Evolutionary conservation across 2,113 vertebrate species (phyloP), one percentile per base, ranked within the genome.

Genomic region (Gopherus evgoodei): DNA sequence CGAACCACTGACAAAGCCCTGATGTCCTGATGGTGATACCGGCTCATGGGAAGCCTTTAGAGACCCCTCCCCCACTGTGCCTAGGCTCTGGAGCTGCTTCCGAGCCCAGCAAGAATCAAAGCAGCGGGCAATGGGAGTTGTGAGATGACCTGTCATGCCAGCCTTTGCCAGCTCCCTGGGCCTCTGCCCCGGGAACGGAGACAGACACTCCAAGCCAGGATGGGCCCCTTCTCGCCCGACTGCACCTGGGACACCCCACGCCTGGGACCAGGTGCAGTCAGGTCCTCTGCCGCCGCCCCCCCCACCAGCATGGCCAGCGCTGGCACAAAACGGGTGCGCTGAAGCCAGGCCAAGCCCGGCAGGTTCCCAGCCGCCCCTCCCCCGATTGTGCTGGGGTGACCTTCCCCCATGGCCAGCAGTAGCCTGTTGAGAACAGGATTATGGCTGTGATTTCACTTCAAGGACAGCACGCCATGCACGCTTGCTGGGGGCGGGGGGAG

Each of bases 211-310:
- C 13, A 31, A 31, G 59, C 29, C 56, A 27, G 11, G 56, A 12
- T 1, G 19, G 54, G 27, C 57, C 25, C 27, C 16, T 25, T 38
- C 72, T 11, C 4, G 9, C 10, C 56, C 25, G 24, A 27, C 25
- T 25, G 53, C 21, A 21, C 53, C 53, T 22, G 53, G 52, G 53
- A 22, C 21, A 25, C 56, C 56, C 35, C 12, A n/a, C 31, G 3
- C 38, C n/a, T 24, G 42, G 72, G 22, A 25, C 11, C 5, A 44
- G 24, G 4, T 1, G 8, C 17, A 8, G 44, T n/a, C 76, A 76
- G 14, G 25, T 1, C 8, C n/a, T n/a, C 31, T 1, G 2, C 0
- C 0, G 42, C 6, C 38, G 38, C 38, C 38, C 53, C 1, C 11
- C 27, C 53, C 31, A 1, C 4, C 0, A 0, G 8, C 53, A 52